These are phyloP conservation scores for Riptortus pedestris DNA, from an alignment of 1,140 invertebrate species.

Conservation along the genomic window DNA sequence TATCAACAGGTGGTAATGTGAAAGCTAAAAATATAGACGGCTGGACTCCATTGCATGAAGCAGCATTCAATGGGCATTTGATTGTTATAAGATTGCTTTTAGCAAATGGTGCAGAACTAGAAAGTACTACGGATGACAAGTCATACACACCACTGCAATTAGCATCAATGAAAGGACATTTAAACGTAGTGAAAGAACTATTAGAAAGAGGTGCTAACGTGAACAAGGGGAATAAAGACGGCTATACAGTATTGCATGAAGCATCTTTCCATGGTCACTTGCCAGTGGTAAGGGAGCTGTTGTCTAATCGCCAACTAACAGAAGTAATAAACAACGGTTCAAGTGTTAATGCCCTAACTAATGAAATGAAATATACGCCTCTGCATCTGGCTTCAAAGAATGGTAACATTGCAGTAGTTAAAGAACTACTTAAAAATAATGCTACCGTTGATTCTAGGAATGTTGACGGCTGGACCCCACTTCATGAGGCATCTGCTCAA, in stretches of 20 bases:
- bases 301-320: too few relatives aligned
- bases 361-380: too few relatives aligned
- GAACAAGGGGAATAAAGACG: not conserved
- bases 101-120: not conserved
- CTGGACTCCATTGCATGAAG: not conserved
- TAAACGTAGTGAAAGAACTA: not conserved
- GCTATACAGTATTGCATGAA: not conserved
- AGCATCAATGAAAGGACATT: not conserved
- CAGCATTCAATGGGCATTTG: not conserved
- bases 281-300: not conserved
- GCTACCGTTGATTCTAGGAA: not conserved
- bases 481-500: not conserved
- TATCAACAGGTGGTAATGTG: not conserved
- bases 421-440: not conserved
- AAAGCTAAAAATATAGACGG: not conserved
- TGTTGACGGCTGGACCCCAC: not conserved
- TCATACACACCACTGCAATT: not conserved
- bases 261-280: not conserved
- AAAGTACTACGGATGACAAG: not conserved
- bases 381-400: not conserved
- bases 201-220: not conserved
- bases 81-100: not conserved
- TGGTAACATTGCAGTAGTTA: not conserved
- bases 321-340: too few relatives aligned
- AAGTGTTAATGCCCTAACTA: too few relatives aligned